Percentiles rank a stretch among this genome's conserved stretches.
phyloP scores from a whole-genome alignment of 2,888 invertebrate species.

The Cabera pusaria region DNA sequence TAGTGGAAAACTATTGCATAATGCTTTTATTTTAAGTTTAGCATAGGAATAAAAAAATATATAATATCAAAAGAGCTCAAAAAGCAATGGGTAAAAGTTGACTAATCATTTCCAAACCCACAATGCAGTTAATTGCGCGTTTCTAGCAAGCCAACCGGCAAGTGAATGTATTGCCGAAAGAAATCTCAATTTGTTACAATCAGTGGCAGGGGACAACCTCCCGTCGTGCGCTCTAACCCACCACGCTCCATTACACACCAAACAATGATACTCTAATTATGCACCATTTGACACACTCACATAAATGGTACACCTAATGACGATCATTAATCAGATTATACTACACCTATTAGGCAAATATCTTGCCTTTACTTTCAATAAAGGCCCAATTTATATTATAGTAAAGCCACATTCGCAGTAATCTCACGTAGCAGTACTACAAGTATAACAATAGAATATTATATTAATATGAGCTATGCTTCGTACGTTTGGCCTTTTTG shows the following conservation, averaged over 20 bases:
- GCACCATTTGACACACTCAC: constrained; percentile 73
- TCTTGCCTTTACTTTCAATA: constrained; percentile 30
- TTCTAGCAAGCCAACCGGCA: constrained; percentile 42
- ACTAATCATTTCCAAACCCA: constrained; percentile 60
- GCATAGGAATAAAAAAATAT: too few species aligned
- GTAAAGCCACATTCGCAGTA: constrained; percentile 33
- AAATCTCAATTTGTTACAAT: constrained; percentile 76
- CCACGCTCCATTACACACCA: constrained; percentile 62
- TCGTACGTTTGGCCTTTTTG: constrained; percentile 41
- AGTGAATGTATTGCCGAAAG: constrained; percentile 55
- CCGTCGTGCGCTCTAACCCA: constrained; percentile 48
- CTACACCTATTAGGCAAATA: constrained; percentile 33
- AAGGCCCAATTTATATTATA: constrained; percentile 21
- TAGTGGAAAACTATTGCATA: too few species aligned
- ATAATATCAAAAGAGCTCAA: too few species aligned
- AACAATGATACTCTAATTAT: constrained; percentile 79
- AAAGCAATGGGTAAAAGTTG: constrained; percentile 30
- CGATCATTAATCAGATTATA: constrained; percentile 60
- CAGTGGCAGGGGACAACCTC: constrained; percentile 56
- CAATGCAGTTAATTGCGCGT: constrained; percentile 44
- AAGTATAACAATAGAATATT: constrained; percentile 36
- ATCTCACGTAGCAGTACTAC: constrained; percentile 45
- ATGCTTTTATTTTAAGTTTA: too few species aligned
- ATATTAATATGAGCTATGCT: constrained; percentile 47
- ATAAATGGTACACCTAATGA: constrained; percentile 54